phyloP scores from a whole-genome alignment of 2,797 vertebrate species.

The Sebastes glaucus region DNA sequence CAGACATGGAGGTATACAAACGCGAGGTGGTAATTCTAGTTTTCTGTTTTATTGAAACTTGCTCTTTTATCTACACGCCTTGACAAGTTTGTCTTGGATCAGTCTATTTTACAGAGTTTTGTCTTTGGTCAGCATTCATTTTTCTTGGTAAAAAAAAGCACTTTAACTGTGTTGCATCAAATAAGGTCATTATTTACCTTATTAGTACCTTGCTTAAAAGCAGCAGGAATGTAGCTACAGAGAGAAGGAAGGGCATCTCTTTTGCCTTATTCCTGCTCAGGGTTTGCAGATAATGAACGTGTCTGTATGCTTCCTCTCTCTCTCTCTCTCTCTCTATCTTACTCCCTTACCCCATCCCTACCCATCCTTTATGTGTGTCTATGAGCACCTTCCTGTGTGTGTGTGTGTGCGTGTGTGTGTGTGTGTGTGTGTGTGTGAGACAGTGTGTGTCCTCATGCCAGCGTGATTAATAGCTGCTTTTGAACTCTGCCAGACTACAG shows the following conservation, averaged over 20 bases:
- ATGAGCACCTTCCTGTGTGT: background rate
- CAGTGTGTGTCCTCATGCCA: constrained; percentile 37
- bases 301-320: background rate
- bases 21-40: too few relatives aligned
- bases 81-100: background rate
- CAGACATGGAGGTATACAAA: too few relatives aligned
- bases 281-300: constrained; percentile 2
- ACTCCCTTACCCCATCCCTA: background rate
- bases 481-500: constrained; percentile 67
- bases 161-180: background rate
- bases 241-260: background rate
- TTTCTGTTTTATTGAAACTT: too few relatives aligned
- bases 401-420: background rate
- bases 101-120: background rate
- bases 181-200: background rate
- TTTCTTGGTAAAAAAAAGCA: background rate
- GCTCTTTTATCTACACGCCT: background rate
- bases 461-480: constrained; percentile 79
- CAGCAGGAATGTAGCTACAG: background rate
- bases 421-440: background rate
- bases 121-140: background rate
- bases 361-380: constrained; percentile 13
- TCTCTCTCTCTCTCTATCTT: background rate
- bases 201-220: background rate
- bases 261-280: background rate